phyloP scores from a whole-genome alignment of 2,888 invertebrate species.

The Cylindroiulus punctatus region DNA sequence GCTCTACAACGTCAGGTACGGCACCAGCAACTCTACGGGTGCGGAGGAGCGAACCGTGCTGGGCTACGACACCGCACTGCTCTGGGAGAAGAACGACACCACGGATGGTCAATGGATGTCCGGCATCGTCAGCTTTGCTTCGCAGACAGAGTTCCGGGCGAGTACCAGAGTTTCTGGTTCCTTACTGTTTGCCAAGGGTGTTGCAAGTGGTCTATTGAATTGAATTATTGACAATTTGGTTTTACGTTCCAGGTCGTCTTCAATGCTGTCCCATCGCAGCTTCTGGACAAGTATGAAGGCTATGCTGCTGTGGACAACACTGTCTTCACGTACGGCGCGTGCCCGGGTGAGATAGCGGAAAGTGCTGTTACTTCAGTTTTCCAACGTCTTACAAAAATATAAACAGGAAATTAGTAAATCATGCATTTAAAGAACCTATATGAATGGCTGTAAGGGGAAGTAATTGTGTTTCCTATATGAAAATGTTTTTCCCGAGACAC shows the following conservation, averaged over 20 bases:
- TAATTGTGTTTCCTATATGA: too few relatives aligned
- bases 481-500: too few relatives aligned
- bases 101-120: conserved; percentile 50
- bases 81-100: conserved; percentile 55
- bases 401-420: too few relatives aligned
- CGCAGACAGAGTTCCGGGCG: conserved; percentile 52
- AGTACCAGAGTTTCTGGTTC: not conserved
- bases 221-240: too few relatives aligned
- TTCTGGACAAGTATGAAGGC: conserved; percentile 61
- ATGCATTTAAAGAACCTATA: too few relatives aligned
- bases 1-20: conserved; percentile 48
- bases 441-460: too few relatives aligned
- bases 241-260: conserved; percentile 59
- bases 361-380: too few relatives aligned
- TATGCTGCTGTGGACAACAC: conserved; percentile 62
- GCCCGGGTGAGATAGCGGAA: conserved; percentile 49
- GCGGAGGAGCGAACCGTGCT: not conserved
- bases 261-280: conserved; percentile 61
- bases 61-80: conserved; percentile 46
- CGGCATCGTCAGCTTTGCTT: conserved; percentile 53
- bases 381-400: too few relatives aligned
- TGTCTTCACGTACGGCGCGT: conserved; percentile 59
- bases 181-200: not conserved
- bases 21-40: not conserved
- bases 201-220: too few relatives aligned